phyloP scores from a whole-genome alignment of 2,797 vertebrate genomes.

The Moxostoma hubbsi region DNA sequence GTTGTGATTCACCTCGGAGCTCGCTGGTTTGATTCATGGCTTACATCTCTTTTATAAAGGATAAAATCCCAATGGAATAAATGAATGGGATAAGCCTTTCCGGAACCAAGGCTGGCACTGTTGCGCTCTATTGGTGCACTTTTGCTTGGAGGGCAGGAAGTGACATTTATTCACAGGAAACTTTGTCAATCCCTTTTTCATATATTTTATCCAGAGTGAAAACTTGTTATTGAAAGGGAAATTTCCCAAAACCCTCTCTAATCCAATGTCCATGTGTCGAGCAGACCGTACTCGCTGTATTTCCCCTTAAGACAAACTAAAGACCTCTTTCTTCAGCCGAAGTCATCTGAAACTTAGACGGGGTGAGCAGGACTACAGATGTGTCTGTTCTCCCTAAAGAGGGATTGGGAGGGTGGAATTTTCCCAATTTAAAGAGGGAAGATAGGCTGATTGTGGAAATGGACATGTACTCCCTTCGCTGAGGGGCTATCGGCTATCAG shows the following conservation, averaged over 20 bases:
- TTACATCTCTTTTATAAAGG: too few species aligned
- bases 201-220: not conserved
- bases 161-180: not conserved
- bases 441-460: slow-evolving; percentile 51
- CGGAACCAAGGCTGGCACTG: too few species aligned
- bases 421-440: slow-evolving; percentile 41
- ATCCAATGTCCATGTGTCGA: slow-evolving; percentile 45
- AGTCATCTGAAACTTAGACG: slow-evolving; percentile 20
- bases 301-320: slow-evolving; percentile 29
- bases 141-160: too few species aligned
- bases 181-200: slow-evolving; percentile 7
- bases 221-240: slow-evolving; percentile 39
- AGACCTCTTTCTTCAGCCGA: slow-evolving; percentile 38
- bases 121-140: too few species aligned
- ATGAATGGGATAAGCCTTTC: too few species aligned
- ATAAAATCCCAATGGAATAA: too few species aligned
- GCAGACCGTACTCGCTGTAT: slow-evolving; percentile 4
- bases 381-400: slow-evolving; percentile 50
- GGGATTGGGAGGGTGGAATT: slow-evolving; percentile 28
- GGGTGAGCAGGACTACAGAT: slow-evolving; percentile 24
- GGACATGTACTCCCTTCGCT: slow-evolving; percentile 39
- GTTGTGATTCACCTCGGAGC: too few species aligned
- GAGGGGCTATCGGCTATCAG: slow-evolving; percentile 52
- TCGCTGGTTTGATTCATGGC: too few species aligned
- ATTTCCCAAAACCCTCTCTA: slow-evolving; percentile 31